phyloP scores from a whole-genome alignment of 2,888 invertebrate genomes.

The Cryptocephalus moraei region DNA sequence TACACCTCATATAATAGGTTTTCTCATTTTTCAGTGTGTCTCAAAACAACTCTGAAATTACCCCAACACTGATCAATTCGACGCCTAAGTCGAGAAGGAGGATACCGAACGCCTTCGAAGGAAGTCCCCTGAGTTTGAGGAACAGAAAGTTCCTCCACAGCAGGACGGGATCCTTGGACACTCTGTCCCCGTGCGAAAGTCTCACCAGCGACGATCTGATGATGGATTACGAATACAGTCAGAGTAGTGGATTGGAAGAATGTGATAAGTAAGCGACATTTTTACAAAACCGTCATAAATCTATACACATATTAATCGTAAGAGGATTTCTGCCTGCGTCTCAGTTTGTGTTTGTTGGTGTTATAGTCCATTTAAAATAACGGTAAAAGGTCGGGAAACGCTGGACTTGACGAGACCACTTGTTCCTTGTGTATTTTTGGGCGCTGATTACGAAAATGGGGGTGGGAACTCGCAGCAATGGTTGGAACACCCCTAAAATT shows the following conservation, averaged over 20 bases:
- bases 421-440: too few relatives aligned
- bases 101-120: constrained; percentile 31
- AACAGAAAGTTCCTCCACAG: constrained; percentile 23
- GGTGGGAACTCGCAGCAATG: too few relatives aligned
- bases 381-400: too few relatives aligned
- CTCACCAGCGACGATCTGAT: constrained; percentile 81
- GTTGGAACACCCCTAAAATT: too few relatives aligned
- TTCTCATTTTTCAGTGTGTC: constrained; percentile 10
- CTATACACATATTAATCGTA: not conserved
- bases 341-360: too few relatives aligned
- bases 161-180: constrained; percentile 62
- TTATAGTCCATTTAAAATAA: too few relatives aligned
- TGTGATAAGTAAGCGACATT: constrained; percentile 34
- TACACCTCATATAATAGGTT: too few relatives aligned
- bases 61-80: constrained; percentile 27
- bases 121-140: constrained; percentile 31
- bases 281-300: not conserved
- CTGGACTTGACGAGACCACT: too few relatives aligned
- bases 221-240: constrained; percentile 65
- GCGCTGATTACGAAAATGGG: too few relatives aligned
- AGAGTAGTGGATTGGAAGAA: constrained; percentile 41
- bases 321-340: too few relatives aligned
- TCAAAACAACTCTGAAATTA: constrained; percentile 30
- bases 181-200: constrained; percentile 73
- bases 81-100: constrained; percentile 32